phyloP scores from a whole-genome alignment of 2,113 vertebrate species.

The Rhineura floridana region DNA sequence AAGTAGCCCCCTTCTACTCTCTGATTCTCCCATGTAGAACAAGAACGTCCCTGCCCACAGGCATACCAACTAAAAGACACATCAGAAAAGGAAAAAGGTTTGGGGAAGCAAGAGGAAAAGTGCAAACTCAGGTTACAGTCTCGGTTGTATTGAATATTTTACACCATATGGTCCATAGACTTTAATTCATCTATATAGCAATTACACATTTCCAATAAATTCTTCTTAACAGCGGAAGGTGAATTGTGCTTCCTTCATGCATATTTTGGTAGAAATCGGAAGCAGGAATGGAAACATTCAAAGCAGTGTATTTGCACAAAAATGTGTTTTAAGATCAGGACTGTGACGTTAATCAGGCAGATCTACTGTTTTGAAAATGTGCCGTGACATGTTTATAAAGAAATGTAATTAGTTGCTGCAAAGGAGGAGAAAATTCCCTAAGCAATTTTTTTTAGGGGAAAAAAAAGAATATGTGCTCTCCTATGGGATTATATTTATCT shows the following conservation, averaged over 20 bases:
- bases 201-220: background rate
- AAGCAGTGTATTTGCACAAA: background rate
- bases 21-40: background rate
- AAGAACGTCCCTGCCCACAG: too few species aligned
- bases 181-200: background rate
- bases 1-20: background rate
- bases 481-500: slow-evolving; percentile 16
- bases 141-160: background rate
- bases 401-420: background rate
- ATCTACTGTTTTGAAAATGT: background rate
- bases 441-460: background rate
- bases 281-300: background rate
- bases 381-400: background rate
- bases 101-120: background rate
- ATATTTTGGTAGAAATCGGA: background rate
- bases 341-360: background rate
- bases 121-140: too few species aligned
- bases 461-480: slow-evolving; percentile 21
- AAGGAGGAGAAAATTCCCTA: background rate
- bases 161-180: background rate
- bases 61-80: too few species aligned
- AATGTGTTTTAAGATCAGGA: background rate
- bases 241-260: background rate
- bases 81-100: too few species aligned
- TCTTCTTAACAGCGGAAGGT: background rate